Percentiles rank a stretch among this genome's conserved stretches.
Evolutionary conservation across 2,113 vertebrate genomes (phyloP).

Genomic region (Anas platyrhynchos): DNA sequence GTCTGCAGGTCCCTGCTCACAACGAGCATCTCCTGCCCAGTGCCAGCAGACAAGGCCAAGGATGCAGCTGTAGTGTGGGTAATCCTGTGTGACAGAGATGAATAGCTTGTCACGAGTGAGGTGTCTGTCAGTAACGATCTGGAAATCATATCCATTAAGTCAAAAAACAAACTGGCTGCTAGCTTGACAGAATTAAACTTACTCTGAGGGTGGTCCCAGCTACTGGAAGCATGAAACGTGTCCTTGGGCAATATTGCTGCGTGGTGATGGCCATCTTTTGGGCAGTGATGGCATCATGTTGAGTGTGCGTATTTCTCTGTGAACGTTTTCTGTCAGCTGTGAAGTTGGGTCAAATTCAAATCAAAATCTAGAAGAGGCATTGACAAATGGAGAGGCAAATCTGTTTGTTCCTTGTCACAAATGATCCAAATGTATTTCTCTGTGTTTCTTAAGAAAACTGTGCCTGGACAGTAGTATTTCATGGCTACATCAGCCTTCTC

Average conservation of each 20-base stretch:
- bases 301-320: not conserved
- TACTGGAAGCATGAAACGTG: not conserved
- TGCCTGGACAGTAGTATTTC: not conserved
- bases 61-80: fast-evolving
- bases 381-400: not conserved
- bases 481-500: too few relatives aligned
- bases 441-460: too few relatives aligned
- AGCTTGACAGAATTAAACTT: not conserved
- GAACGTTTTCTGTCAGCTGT: not conserved
- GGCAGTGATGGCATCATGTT: not conserved
- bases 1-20: fast-evolving
- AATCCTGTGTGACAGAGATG: not conserved
- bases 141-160: not conserved
- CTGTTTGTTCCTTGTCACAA: not conserved
- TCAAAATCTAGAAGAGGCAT: not conserved
- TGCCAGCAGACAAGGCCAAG: not conserved
- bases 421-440: not conserved
- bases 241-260: not conserved
- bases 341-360: too few relatives aligned
- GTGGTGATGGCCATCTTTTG: not conserved
- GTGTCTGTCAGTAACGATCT: fast-evolving
- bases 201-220: not conserved
- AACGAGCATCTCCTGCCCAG: fast-evolving
- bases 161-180: not conserved
- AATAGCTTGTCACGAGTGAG: not conserved